A percentile compares a stretch with the other conserved stretches of the same genome.
phyloP scores from a whole-genome alignment of 2,113 vertebrate genomes.

The Tenebrosternarchus preto region DNA sequence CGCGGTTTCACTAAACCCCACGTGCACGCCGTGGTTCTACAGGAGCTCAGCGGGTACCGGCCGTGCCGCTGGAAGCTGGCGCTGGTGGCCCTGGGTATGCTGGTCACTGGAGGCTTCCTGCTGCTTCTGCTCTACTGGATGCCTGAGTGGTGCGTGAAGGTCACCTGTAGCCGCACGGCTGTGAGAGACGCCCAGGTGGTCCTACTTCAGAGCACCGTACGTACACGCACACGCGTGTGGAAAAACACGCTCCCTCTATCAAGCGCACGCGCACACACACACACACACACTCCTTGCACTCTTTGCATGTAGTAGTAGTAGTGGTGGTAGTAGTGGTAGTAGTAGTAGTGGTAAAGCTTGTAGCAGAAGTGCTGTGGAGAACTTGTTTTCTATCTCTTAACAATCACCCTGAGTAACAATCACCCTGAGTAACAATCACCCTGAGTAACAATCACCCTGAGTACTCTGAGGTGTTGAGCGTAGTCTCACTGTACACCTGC shows the following conservation, averaged over 20 bases:
- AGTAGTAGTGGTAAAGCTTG: background rate
- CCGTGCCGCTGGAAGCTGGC: conserved; percentile 89
- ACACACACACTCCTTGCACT: background rate
- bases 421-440: too few species aligned
- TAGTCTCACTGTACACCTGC: too few species aligned
- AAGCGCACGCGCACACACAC: background rate
- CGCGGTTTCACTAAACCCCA: too few species aligned
- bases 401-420: too few species aligned
- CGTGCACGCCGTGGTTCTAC: background rate
- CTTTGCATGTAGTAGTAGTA: background rate
- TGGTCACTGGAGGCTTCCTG: conserved; percentile 92
- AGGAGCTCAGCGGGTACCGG: conserved; percentile 91
- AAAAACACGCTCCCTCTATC: background rate
- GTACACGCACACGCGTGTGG: conserved; percentile 54
- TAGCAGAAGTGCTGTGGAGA: too few species aligned
- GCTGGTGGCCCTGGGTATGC: conserved; percentile 81
- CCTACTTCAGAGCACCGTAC: conserved; percentile 89
- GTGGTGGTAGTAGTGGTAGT: background rate
- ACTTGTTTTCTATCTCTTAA: too few species aligned
- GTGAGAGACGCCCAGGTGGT: conserved; percentile 86
- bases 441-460: too few species aligned
- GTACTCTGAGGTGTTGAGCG: too few species aligned
- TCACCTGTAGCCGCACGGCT: conserved; percentile 81
- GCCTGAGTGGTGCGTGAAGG: conserved; percentile 96
- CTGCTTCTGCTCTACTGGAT: conserved; percentile 98